These are phyloP conservation scores for Caenorhabditis sp. DNA, from an alignment of 2,888 invertebrate species.

Conservation along the genomic window DNA sequence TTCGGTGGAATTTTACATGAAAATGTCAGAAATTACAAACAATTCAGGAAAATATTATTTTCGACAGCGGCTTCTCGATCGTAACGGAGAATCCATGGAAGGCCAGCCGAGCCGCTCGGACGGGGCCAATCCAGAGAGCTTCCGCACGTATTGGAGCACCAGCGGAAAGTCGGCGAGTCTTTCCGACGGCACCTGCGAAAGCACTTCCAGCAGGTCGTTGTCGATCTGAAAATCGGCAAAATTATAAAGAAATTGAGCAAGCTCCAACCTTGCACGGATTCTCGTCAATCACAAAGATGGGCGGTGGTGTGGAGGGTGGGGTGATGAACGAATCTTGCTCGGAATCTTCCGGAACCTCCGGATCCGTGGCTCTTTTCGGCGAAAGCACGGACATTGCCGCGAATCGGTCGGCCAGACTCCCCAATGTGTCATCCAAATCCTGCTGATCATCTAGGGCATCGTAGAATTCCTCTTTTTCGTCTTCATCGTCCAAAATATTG, in stretches of 20 bases:
- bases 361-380: constrained; percentile 6
- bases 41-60: neutral
- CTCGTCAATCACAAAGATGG: constrained; percentile 49
- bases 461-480: constrained; percentile 43
- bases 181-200: constrained; percentile 3
- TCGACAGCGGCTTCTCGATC: neutral
- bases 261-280: constrained; percentile 62
- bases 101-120: constrained; percentile 21
- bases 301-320: constrained; percentile 56
- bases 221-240: constrained; percentile 25
- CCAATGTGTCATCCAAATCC: constrained; percentile 43
- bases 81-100: constrained; percentile 26
- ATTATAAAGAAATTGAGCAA: neutral
- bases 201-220: constrained; percentile 47
- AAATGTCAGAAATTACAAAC: neutral
- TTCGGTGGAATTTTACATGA: neutral
- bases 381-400: constrained; percentile 43
- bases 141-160: constrained; percentile 21
- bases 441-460: constrained; percentile 23
- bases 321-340: constrained; percentile 48
- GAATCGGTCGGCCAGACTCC: constrained; percentile 39
- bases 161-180: constrained; percentile 8
- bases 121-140: constrained; percentile 7
- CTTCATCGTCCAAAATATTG: constrained; percentile 16
- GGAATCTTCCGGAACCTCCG: constrained; percentile 11